A percentile compares a stretch with the other conserved stretches of the same genome.
Conservation (phyloP, 1,140 invertebrate species). For the Muscidifurax raptorellus region DNA sequence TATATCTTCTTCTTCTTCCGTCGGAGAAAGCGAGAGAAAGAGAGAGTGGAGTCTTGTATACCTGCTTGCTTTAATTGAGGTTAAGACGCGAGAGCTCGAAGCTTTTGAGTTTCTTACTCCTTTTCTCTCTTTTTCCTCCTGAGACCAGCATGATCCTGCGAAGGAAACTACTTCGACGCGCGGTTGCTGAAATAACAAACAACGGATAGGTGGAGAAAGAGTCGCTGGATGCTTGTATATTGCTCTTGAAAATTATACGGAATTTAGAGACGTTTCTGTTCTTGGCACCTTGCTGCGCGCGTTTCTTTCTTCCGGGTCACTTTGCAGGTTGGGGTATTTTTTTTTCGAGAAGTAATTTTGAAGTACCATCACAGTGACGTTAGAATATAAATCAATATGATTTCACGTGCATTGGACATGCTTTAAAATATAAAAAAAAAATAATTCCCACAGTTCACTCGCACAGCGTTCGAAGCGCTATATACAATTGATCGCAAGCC, state of each 20-base stretch:
- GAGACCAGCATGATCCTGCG: constrained; percentile 17
- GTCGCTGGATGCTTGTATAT: background rate
- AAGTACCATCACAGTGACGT: too few relatives aligned
- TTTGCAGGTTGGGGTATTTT: too few relatives aligned
- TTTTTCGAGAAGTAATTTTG: too few relatives aligned
- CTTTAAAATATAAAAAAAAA: too few relatives aligned
- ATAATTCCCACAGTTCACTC: too few relatives aligned
- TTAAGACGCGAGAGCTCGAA: constrained; percentile 54
- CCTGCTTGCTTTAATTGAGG: constrained; percentile 68
- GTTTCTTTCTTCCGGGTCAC: background rate
- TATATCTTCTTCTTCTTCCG: constrained; percentile 26
- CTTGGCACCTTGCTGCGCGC: background rate
- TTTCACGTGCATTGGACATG: too few relatives aligned
- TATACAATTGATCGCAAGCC: too few relatives aligned
- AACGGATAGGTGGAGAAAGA: background rate
- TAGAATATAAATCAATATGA: too few relatives aligned
- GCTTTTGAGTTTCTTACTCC: constrained; percentile 46
- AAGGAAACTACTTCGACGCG: background rate
- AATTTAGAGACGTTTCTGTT: too few relatives aligned
- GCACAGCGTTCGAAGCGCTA: too few relatives aligned
- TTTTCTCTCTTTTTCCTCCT: constrained; percentile 38
- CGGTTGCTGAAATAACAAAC: background rate
- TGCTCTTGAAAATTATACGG: constrained; percentile 1
- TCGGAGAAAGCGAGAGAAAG: constrained; percentile 27
- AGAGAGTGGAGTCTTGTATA: constrained; percentile 45